Base-by-base conservation (phyloP, 2,888 invertebrate genomes). In the Stomorhina lunata region DNA sequence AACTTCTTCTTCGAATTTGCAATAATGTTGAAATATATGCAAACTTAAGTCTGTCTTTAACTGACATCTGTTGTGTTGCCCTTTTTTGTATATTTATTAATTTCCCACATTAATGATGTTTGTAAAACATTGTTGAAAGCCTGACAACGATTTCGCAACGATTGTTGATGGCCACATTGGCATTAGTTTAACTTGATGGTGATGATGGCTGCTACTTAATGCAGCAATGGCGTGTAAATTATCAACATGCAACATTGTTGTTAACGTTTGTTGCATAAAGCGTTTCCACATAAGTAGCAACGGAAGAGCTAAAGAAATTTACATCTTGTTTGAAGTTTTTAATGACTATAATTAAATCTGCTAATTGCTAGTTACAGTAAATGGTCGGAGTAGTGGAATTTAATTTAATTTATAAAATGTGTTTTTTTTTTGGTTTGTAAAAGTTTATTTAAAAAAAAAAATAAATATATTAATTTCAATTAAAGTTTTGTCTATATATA, bases 181-280 rank as follows among this genome's bases (percentile, higher is more conserved):
- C 9, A 43, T 7, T 43, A 17, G 17, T 9, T 20, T 12, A 6
- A 29, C 25, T 34, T 9, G 4, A 32, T 32, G 29, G 10, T 37
- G 22, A 37, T 22, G 34, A 57, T 57, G n/a, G 37, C 22, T 59
- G 34, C 59, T 59, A n/a, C n/a, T n/a, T n/a, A 59, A 37, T 59
- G 34, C 37, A 22, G 25, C 20, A 37, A n/a, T 59, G 59, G 37
- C 59, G 37, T 59, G 59, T 22, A 22, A 57, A 25, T 17, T 37
- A 37, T n/a, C 17, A 34, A 6, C 59, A 59, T 37, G 37, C 57
- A 34, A 59, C 9, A 45, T 12, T 17, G 1, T 57, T 17, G 10
- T 20, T 5, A 34, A 37, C 57, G 22, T 20, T 22, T 57, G 34
- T 59, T 29, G 6, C n/a, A 22, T 37, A 22, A 59, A 37, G 48